Evolutionary conservation across 2,888 invertebrate genomes (phyloP).

Genomic region (Cactoblastis cactorum): DNA sequence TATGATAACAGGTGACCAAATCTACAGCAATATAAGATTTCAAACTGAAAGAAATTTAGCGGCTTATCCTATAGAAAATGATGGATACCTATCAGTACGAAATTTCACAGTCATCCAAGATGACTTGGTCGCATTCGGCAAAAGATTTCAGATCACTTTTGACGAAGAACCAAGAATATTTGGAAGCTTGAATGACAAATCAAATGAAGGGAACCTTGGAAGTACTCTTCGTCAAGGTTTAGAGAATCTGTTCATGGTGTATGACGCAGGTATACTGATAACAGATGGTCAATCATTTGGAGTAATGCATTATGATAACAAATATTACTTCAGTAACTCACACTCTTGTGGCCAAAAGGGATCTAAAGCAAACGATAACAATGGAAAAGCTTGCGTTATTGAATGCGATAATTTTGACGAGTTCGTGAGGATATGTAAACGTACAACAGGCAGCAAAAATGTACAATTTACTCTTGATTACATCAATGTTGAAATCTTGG

Average conservation of each 20-base stretch:
- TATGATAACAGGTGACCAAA: constrained; percentile 24
- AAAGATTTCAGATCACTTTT: background rate
- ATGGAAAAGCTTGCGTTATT: constrained; percentile 18
- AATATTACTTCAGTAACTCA: constrained; percentile 12
- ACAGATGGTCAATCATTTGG: constrained; percentile 5
- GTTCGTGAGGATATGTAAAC: constrained; percentile 15
- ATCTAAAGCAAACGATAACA: background rate
- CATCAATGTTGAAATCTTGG: constrained; percentile 8
- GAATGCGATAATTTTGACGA: constrained; percentile 17
- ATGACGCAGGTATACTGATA: constrained; percentile 8
- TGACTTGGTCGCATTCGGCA: background rate
- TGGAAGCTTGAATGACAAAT: constrained; percentile 1
- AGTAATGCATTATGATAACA: constrained; percentile 12
- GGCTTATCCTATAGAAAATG: constrained; percentile 11
- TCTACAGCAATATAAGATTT: constrained; percentile 16
- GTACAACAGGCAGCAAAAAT: constrained; percentile 21
- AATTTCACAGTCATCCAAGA: background rate
- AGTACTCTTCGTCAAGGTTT: background rate
- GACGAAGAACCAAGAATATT: constrained; percentile 1
- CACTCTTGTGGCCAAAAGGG: constrained; percentile 3
- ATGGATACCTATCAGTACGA: constrained; percentile 10
- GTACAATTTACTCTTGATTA: constrained; percentile 16
- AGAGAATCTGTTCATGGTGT: background rate
- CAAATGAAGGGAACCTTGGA: constrained; percentile 1
- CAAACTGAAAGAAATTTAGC: constrained; percentile 12